Evolutionary conservation across 2,113 vertebrate species (phyloP), one percentile per base, ranked within the genome.

Genomic region (Barnardius zonarius): DNA sequence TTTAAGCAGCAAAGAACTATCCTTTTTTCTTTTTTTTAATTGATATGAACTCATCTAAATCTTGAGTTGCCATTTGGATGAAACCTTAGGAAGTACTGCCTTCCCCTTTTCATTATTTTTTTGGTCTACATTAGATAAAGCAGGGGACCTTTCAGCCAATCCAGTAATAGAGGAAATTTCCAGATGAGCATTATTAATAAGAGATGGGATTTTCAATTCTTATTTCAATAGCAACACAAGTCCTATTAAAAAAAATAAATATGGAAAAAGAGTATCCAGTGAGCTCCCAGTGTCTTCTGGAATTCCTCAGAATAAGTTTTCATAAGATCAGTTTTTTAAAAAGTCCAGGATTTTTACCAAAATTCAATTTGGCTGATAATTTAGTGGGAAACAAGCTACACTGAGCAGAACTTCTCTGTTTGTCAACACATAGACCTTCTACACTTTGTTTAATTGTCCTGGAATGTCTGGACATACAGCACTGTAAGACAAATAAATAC

Each of bases 401-500:
- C 15, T 23, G 48, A 96, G 63, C 7, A 84, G 39, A 90, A 82
- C 3, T 69, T 87, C 52, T 74, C 61, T 84, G 8, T 73, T 55
- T 84, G 7, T 76, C 63, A 82, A 82, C 13, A 62, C 17, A 57
- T 12, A 82, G 43, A 80, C 72, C 44, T 80, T 70, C 17, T 70
- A 64, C 7, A 37, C 33, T 74, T 82, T 51, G n/a, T 85, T 92
- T 94, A 20, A 28, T 25, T 89, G 52, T 78, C 87, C 94, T 75
- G 49, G 52, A 91, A 87, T 33, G 49, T 88, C 33, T 78, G 69
- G 48, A 92, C 59, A 72, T 27, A 88, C 27, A 93, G 46, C 49
- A 94, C 35, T 74, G 54, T 18, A 77, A 48, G 41, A 94, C 76
- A 93, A 90, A 92, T 88, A 92, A 88, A 92, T 88, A 92, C 39